These are phyloP conservation scores for Pagrus major DNA, from an alignment of 2,113 vertebrate genomes.

Conservation along the genomic window DNA sequence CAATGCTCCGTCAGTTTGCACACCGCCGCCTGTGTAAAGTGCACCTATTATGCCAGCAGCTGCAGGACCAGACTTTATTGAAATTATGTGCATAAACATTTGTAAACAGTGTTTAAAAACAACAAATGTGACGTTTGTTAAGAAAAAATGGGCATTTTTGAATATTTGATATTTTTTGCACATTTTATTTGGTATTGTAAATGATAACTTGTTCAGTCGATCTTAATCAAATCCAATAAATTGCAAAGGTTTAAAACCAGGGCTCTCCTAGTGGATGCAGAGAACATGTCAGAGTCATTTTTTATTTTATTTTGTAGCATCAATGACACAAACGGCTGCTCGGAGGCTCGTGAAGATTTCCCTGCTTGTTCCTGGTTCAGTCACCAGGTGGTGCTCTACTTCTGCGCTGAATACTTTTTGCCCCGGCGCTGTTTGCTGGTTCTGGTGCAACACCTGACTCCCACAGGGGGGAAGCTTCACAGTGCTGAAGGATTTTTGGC, in stretches of 20 bases:
- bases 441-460: slow-evolving; percentile 16
- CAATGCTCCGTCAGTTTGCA: slow-evolving; percentile 67
- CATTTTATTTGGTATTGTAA: slow-evolving; percentile 77
- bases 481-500: slow-evolving; percentile 2
- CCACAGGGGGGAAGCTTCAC: not conserved
- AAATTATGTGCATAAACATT: slow-evolving; percentile 70
- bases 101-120: slow-evolving; percentile 73
- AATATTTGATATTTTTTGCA: slow-evolving; percentile 76
- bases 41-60: slow-evolving; percentile 72
- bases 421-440: slow-evolving; percentile 6
- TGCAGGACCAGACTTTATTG: slow-evolving; percentile 66
- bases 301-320: not conserved
- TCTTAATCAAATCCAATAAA: slow-evolving; percentile 46
- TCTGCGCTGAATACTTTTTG: slow-evolving; percentile 17
- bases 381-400: slow-evolving; percentile 73
- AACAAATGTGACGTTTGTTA: slow-evolving; percentile 65
- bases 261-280: slow-evolving; percentile 28
- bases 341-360: slow-evolving; percentile 10
- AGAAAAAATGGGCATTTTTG: slow-evolving; percentile 70
- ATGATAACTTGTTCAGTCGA: slow-evolving; percentile 59
- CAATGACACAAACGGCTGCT: not conserved
- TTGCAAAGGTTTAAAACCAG: slow-evolving; percentile 33
- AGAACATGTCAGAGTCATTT: slow-evolving; percentile 27
- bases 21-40: slow-evolving; percentile 64
- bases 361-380: slow-evolving; percentile 17